Evolutionary conservation across 92 coral and sea anemone species (phyloP), one percentile per base, ranked within the genome.

Genomic region (Plumapathes pennacea): DNA sequence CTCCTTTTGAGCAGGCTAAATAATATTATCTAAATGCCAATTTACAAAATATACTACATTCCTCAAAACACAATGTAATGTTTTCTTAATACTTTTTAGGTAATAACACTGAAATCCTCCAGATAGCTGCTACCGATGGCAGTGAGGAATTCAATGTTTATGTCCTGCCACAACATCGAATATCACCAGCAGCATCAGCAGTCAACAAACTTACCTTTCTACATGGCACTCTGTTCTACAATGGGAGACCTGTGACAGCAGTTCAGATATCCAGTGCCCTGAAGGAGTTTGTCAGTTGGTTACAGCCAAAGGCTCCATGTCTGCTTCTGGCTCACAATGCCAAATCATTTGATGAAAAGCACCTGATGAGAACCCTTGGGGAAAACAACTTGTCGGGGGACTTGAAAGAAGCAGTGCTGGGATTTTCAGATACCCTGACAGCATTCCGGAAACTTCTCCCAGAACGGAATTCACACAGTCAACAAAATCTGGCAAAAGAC

Each of bases 391-490:
- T 46, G 17, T 25, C 33, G 34, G 25, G 44, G 25, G 71, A 73
- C 23, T 74, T 66, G 45, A 12, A 19, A 14, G 46, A 61, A 39
- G 38, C 24, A 13, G 82, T 46, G 26, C 21, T 76, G 25, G 89
- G 83, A 32, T 73, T 81, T 44, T 59, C 77, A 10, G 88, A 81
- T 64, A 59, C 88, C 0, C 52, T 81, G 8, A 61, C 76, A 43
- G 82, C 72, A 1, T 82, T 82, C 67, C 39, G 75, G 21, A 83
- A 66, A 38, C 56, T 69, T 10, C 57, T 77, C 6, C 90, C 90
- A 3, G 70, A 75, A 15, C 52, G 79, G 9, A 52, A 67, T 25
- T 55, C 76, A 13, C 54, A 39, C 27, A 38, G 27, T 3, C 75
- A 76, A 38, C 50, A 47, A 21, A 49, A n/a, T 30, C 46, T 66